Conservation (phyloP, 2,888 invertebrate genomes). For the Luperina testacea region DNA sequence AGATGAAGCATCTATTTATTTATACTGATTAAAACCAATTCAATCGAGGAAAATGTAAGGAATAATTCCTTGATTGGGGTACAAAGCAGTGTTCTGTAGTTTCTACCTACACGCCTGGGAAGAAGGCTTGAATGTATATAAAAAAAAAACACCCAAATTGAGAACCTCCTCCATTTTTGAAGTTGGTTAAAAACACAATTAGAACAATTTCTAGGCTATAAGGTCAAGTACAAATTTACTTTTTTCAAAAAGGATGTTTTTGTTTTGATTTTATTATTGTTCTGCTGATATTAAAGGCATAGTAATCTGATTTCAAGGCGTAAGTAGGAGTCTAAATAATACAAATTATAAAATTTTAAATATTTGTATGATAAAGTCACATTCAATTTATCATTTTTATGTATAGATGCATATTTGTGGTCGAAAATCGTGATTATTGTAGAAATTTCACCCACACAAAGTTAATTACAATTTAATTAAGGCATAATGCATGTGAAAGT, state of each 20-base stretch:
- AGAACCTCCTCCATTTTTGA: too few species aligned
- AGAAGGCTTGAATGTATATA: background rate
- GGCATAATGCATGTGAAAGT: background rate
- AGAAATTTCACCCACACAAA: background rate
- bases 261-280: background rate
- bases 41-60: background rate
- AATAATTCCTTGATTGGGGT: background rate
- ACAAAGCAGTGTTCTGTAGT: background rate
- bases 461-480: background rate
- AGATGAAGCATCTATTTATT: background rate
- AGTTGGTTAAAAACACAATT: background rate
- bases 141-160: background rate
- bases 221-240: background rate
- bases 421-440: background rate
- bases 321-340: background rate
- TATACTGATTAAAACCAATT: background rate
- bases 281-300: background rate
- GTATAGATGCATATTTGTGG: background rate
- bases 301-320: background rate
- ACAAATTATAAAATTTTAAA: too few species aligned
- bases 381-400: background rate
- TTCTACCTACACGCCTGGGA: background rate
- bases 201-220: background rate
- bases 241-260: background rate
- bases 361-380: too few species aligned